Conservation (phyloP, 2,797 vertebrate genomes). For the Alcedo atthis region DNA sequence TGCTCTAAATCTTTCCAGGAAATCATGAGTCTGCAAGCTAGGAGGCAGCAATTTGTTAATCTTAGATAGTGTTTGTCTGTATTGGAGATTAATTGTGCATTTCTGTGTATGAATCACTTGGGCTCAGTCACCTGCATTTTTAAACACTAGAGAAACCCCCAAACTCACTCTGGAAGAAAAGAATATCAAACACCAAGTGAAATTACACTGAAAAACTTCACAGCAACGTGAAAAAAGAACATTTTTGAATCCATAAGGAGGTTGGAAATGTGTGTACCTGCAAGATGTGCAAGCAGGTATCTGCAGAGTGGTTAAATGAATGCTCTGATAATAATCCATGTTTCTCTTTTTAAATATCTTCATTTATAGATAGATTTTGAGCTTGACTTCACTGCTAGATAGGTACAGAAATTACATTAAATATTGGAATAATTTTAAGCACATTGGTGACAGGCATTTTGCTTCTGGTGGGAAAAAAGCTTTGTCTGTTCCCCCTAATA, state of each 20-base stretch:
- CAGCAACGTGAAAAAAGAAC: neutral
- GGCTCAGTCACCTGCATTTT: neutral
- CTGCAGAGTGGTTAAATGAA: neutral
- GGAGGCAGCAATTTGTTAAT: neutral
- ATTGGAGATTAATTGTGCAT: neutral
- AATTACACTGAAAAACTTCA: neutral
- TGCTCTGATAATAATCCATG: neutral
- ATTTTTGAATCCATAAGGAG: neutral
- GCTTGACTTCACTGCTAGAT: slow-evolving; percentile 7
- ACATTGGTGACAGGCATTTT: neutral
- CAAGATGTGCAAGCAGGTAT: neutral
- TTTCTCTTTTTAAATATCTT: neutral
- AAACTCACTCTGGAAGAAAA: neutral
- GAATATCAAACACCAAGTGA: neutral
- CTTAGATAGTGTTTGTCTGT: neutral
- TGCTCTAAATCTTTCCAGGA: neutral
- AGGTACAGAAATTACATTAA: slow-evolving; percentile 1
- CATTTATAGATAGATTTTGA: slow-evolving; percentile 59
- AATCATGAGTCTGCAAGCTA: neutral
- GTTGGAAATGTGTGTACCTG: neutral
- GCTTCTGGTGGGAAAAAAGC: neutral
- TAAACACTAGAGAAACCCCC: neutral
- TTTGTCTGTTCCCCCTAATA: neutral
- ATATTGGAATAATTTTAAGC: neutral
- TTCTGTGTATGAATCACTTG: neutral